A percentile compares a stretch with the other conserved stretches of the same genome.
Conservation (phyloP, 1,140 invertebrate species). For the Drosophila neocordata region DNA sequence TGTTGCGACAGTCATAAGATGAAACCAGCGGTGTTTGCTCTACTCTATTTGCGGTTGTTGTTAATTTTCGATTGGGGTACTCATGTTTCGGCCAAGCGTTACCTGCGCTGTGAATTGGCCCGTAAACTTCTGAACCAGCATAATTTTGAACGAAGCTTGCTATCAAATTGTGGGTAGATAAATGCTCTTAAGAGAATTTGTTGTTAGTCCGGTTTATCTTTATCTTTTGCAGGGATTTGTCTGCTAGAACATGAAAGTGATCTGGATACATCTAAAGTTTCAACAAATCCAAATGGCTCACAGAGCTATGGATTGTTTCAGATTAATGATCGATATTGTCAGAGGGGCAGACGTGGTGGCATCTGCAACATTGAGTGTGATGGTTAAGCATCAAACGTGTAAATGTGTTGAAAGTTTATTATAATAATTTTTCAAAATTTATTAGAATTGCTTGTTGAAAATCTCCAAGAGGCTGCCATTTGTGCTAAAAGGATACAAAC, state of each 20-base stretch:
- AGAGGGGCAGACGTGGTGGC: constrained; percentile 50
- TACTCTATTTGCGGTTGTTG: background rate
- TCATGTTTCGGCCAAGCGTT: constrained; percentile 44
- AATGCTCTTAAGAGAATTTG: background rate
- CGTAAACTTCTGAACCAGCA: constrained; percentile 55
- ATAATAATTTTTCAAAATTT: background rate
- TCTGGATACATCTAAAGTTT: constrained; percentile 85
- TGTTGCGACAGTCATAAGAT: constrained; percentile 2
- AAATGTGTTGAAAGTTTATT: background rate
- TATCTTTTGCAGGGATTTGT: constrained; percentile 86
- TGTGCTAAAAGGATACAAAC: constrained; percentile 87
- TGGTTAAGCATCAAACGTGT: constrained; percentile 28
- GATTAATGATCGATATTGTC: constrained; percentile 66
- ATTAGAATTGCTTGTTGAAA: constrained; percentile 85
- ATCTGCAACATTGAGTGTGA: constrained; percentile 68
- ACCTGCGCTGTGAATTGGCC: constrained; percentile 59
- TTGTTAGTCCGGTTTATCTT: background rate
- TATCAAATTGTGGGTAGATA: constrained; percentile 42
- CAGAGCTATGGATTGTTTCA: constrained; percentile 88
- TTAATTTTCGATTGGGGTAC: background rate
- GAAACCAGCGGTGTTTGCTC: background rate
- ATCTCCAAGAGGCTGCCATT: constrained; percentile 86
- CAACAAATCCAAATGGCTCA: constrained; percentile 85
- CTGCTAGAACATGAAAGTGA: constrained; percentile 88
- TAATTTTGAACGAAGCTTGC: constrained; percentile 57